Evolutionary conservation across 2,797 vertebrate genomes (phyloP), one percentile per base, ranked within the genome.

Genomic region (Artibeus jamaicensis): DNA sequence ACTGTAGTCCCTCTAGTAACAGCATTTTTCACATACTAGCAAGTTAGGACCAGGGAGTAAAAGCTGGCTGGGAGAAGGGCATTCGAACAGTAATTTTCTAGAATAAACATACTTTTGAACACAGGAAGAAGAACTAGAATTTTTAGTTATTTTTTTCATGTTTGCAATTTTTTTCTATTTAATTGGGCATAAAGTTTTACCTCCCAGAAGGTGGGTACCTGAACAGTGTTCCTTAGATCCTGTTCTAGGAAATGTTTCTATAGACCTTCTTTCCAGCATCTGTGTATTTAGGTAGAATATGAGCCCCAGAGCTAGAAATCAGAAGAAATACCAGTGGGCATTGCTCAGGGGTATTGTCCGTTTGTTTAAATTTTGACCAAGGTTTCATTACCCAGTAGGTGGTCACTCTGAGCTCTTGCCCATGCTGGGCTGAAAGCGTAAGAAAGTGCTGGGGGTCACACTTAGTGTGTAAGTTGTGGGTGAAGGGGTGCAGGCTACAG

Each of bases 41-140:
- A 82, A 73, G 15, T 65, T 93, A 92, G 50, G 34, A 79, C 9
- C 59, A 87, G n/a, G 24, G 10, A 62, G 22, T 57, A 16, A 67
- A 94, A 95, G 6, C 26, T 74, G 37, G 5, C 19, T 71, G 53
- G 57, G 85, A 79, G 55, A 85, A 82, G 12, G 70, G 50, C 24
- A 88, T 65, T 67, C 91, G 34, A 85, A 44, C 32, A 76, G 48
- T 59, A 68, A 62, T 93, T 87, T 92, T 94, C 18, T 88, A 46
- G 32, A 86, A 79, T 95, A 93, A 82, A 74, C 32, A 50, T 68
- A 62, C 8, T 87, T 90, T 9, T 59, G 57, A 93, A 65, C 48
- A 85, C 29, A 96, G 37, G 18, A 83, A 62, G 55, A 90, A 29
- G 37, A 79, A 62, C 2, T 44, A 48, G 37, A 65, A 73, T 87